A percentile compares a stretch with the other conserved stretches of the same genome.
phyloP scores from a whole-genome alignment of 35 echinoderm and acorn worm genomes.

The Diadema setosum region DNA sequence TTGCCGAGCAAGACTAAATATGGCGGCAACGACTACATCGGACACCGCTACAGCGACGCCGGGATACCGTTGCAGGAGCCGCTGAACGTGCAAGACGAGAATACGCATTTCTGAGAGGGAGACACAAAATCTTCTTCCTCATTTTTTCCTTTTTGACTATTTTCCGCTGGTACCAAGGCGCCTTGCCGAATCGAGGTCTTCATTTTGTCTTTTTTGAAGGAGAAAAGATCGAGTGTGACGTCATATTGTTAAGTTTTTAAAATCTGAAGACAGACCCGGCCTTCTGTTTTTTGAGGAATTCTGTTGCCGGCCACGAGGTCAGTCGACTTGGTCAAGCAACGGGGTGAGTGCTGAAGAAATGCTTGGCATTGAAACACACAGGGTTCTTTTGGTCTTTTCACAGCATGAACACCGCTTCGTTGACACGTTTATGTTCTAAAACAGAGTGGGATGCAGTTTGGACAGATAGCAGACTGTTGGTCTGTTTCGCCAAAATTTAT shows the following conservation, averaged over 20 bases:
- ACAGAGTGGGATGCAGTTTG: too few species aligned
- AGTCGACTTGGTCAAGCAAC: too few species aligned
- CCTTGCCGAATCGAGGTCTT: background rate
- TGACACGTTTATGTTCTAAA: too few species aligned
- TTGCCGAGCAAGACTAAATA: constrained; percentile 70
- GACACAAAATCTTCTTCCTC: background rate
- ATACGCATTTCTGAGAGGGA: constrained; percentile 68
- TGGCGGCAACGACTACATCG: constrained; percentile 69
- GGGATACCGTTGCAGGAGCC: constrained; percentile 85
- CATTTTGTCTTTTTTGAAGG: background rate
- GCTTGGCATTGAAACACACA: too few species aligned
- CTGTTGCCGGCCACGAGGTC: background rate
- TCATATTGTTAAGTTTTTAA: background rate
- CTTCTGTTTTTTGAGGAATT: background rate
- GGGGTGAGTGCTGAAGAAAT: background rate
- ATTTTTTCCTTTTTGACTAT: background rate
- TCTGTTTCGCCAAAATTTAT: too few species aligned
- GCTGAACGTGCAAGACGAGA: constrained; percentile 82
- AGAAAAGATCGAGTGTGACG: background rate
- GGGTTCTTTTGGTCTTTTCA: too few species aligned
- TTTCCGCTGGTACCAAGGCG: background rate
- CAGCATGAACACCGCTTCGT: too few species aligned
- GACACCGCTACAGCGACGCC: constrained; percentile 62
- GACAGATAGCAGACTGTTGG: too few species aligned
- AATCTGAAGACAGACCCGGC: background rate